phyloP scores from a whole-genome alignment of 2,113 vertebrate genomes.

The Dicaeum eximium region DNA sequence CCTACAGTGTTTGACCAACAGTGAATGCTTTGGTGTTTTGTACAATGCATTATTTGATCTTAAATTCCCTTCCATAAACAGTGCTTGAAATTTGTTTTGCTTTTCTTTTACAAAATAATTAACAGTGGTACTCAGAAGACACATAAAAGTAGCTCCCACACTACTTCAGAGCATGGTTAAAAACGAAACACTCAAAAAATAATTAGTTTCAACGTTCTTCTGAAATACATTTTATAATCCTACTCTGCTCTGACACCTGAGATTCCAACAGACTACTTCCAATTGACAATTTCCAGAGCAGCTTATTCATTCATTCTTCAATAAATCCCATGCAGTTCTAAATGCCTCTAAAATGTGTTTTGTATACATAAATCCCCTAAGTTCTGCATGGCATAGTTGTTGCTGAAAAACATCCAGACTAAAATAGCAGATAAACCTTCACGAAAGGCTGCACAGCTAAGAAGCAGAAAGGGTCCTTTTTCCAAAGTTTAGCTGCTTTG shows the following conservation, averaged over 20 bases:
- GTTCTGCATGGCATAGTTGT: background rate
- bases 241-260: background rate
- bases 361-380: background rate
- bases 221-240: background rate
- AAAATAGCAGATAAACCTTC: background rate
- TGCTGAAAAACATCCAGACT: background rate
- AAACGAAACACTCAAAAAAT: background rate
- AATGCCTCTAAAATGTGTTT: conserved; percentile 18
- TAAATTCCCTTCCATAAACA: conserved; percentile 1
- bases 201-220: background rate
- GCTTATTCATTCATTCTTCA: conserved; percentile 5
- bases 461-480: background rate
- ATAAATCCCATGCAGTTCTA: conserved; percentile 21
- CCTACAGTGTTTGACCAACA: background rate
- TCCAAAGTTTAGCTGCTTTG: background rate
- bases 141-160: background rate
- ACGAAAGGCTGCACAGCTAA: background rate
- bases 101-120: background rate
- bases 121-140: background rate
- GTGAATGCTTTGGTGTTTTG: conserved; percentile 39
- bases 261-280: background rate
- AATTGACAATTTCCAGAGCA: background rate
- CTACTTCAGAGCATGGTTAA: background rate
- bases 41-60: conserved; percentile 13
- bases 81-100: background rate